Base-by-base conservation (phyloP, 2,888 invertebrate genomes). In the Nephrocerus scutellatus region DNA sequence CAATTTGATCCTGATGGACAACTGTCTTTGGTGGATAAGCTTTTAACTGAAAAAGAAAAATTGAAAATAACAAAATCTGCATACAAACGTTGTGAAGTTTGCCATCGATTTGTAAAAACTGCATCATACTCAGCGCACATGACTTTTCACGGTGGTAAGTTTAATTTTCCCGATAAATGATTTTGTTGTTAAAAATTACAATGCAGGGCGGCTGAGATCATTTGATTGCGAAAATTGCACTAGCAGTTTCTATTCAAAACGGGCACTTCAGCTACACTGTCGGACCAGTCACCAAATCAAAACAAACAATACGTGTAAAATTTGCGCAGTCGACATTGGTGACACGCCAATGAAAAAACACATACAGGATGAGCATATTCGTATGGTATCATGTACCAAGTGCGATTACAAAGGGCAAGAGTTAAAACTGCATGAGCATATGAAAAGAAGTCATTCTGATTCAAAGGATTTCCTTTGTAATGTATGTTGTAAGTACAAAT, bases 401-500 rank as follows among this genome's bases (percentile, higher is more conserved):
- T 51, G 52, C 15, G 47, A 47, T 5, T 37, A 43, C 26, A 32
- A 44, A 25, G 43, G 47, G 3, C 43, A 35, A 20, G 52, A 50
- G 10, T 16, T 34, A 1, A 45, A 47, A 33, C 40, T 49, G 44
- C 28, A 36, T 9, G 46, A 48, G 5, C 51, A 49, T 29, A 33
- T 43, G 20, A 41, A 43, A 9, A 36, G 37, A n/a, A 32, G 30
- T 9, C 51, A 49, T 32, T 33, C 30, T 8, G 24, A 45, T 13
- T 43, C 45, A 3, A 46, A 36, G 13, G 44, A 50, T 29, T 48
- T 45, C 29, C 23, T 48, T 21, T 55, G 55, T 18, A 49, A 49
- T 22, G 43, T 52, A 22, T 55, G 54, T 38, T 46, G 54, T 55
- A 41, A 50, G 53, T 49, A 32, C n/a, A n/a, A 7, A 20, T 25